Evolutionary conservation across 2,113 vertebrate genomes (phyloP), one percentile per base, ranked within the genome.

Genomic region (Phalacrocorax brasilianus): DNA sequence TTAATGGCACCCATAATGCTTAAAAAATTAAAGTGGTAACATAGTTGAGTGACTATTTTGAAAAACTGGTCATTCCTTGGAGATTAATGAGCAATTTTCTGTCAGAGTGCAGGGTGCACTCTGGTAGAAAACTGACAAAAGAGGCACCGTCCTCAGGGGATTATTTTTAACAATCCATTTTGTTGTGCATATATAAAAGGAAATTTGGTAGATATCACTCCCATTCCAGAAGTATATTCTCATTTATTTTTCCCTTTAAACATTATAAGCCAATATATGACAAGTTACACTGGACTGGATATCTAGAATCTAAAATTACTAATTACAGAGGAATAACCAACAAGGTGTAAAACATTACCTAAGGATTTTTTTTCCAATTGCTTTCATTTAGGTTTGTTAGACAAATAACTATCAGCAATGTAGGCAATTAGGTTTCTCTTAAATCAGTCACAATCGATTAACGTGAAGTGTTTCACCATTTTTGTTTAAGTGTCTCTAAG

Each of bases 1-100:
- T 95, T 96, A 97, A 94, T 65, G 77, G 95, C 84, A 96, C 68
- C 89, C 77, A 65, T 66, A 88, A 89, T 89, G 89, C 83, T 89
- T 92, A 91, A 97, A 95, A 88, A 79, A 94, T 88, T 91, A 87
- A 73, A 78, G 83, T 86, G 79, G 75, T 44, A 77, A 63, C 65
- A 74, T 88, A 93, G 95, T 58, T 95, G 95, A 97, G 71, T 62
- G 91, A 86, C 72, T 95, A 27, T 85, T 44, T 65, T 78, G 91
- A 97, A 93, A 97, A 97, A 95, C 21, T 87, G 88, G 90, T 87
- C 95, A 83, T 91, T 97, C 96, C 61, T 49, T 63, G 56, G 96
- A 96, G 95, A 98, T 96, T 97, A 97, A 97, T 89, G 91, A 97
- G 90, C 94, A 93, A 91, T 97, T 95, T 96, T 92, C 97, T 95